A percentile compares a stretch with the other conserved stretches of the same genome.
phyloP scores from a whole-genome alignment of 2,888 invertebrate genomes.

The Panzeria rudis region DNA sequence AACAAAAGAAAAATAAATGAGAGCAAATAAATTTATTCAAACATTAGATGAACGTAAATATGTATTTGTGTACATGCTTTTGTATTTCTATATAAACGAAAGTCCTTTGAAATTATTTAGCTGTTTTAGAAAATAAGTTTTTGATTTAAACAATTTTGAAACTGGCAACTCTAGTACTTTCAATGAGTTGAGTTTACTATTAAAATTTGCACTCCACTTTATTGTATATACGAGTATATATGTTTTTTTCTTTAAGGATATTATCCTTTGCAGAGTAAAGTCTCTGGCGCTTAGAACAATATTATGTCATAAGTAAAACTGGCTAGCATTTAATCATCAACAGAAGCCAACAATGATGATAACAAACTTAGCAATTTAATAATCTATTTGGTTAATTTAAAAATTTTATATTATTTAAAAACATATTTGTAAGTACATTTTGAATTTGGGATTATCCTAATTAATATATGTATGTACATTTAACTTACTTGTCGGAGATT shows the following conservation, averaged over 20 bases:
- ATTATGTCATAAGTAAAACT: not conserved
- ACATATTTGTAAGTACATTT: too few relatives aligned
- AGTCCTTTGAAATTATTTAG: slow-evolving; percentile 31
- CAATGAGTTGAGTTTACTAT: slow-evolving; percentile 12
- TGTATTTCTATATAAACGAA: not conserved
- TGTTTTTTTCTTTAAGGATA: too few relatives aligned
- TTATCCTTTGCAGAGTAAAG: not conserved
- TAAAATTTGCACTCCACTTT: not conserved
- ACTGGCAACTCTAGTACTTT: slow-evolving; percentile 13
- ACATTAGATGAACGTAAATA: slow-evolving; percentile 2
- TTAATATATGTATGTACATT: not conserved
- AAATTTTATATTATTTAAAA: not conserved
- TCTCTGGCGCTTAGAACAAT: not conserved
- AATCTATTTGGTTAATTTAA: not conserved
- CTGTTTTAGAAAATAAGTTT: not conserved
- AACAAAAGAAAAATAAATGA: slow-evolving; percentile 9
- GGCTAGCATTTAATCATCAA: not conserved
- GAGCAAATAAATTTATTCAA: slow-evolving; percentile 4
- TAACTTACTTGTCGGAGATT: not conserved
- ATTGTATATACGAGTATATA: too few relatives aligned
- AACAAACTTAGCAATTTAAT: not conserved
- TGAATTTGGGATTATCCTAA: not conserved
- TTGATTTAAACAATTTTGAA: slow-evolving; percentile 27
- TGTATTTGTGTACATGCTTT: not conserved
- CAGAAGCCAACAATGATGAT: not conserved